A percentile compares a stretch with the other conserved stretches of the same genome.
phyloP scores from a whole-genome alignment of 2,797 vertebrate species.

The Octomys mimax region DNA sequence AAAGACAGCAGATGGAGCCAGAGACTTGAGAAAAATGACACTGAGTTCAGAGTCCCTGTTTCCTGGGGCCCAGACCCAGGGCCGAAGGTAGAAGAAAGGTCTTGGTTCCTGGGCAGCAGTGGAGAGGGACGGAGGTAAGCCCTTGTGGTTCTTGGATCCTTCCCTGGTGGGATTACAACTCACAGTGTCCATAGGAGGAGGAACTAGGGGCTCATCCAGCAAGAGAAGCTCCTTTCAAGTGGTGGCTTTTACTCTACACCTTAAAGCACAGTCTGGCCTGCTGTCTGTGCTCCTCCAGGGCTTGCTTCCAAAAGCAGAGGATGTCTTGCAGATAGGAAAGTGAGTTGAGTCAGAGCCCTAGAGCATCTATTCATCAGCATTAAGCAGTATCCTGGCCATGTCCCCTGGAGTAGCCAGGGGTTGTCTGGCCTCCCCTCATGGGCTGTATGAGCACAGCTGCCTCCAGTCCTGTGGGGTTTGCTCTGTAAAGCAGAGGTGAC shows the following conservation, averaged over 20 bases:
- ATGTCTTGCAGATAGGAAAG: not conserved
- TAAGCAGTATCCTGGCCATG: too few relatives aligned
- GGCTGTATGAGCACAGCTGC: not conserved
- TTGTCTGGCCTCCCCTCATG: not conserved
- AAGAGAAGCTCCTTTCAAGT: not conserved
- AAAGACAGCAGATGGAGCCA: conserved; percentile 93
- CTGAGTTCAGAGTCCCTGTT: conserved; percentile 59
- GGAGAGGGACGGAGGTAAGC: accelerated
- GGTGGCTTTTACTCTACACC: not conserved
- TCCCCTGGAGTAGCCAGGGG: accelerated
- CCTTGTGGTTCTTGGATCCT: not conserved
- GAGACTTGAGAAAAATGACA: conserved; percentile 88
- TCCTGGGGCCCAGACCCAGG: conserved; percentile 73
- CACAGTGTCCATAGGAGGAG: not conserved
- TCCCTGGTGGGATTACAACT: not conserved
- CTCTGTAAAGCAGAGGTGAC: not conserved
- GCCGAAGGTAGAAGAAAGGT: not conserved
- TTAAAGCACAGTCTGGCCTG: not conserved
- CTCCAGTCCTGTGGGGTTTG: not conserved
- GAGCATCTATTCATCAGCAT: not conserved
- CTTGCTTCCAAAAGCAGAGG: not conserved
- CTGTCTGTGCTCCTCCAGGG: not conserved
- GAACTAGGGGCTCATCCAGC: not conserved
- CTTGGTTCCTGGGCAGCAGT: not conserved
- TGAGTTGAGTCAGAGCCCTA: not conserved